These are phyloP conservation scores for Meloidogyne hapla DNA, from an alignment of 1,140 invertebrate genomes.

Conservation along the genomic window DNA sequence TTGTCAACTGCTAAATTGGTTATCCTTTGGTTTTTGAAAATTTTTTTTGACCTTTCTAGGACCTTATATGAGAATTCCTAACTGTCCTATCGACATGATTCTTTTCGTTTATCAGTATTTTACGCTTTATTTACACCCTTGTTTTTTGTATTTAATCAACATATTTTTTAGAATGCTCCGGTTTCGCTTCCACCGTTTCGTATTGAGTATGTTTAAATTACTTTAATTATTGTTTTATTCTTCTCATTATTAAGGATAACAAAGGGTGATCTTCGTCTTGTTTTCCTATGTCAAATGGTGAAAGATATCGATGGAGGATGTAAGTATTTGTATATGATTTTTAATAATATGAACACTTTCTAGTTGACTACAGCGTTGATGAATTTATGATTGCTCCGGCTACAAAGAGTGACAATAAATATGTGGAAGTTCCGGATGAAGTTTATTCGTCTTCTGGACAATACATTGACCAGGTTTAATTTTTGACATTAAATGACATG, in stretches of 20 bases:
- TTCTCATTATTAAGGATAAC: slow-evolving; percentile 40
- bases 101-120: too few species aligned
- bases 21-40: too few species aligned
- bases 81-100: too few species aligned
- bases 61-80: too few species aligned
- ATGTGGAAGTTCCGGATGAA: slow-evolving; percentile 47
- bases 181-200: slow-evolving; percentile 30
- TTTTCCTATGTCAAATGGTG: slow-evolving; percentile 57
- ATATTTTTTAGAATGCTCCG: slow-evolving; percentile 12
- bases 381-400: slow-evolving; percentile 63
- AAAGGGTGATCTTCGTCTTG: slow-evolving; percentile 55
- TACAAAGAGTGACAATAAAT: slow-evolving; percentile 42
- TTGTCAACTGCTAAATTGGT: too few species aligned
- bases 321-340: slow-evolving; percentile 26
- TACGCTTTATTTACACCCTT: too few species aligned
- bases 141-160: not conserved
- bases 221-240: not conserved
- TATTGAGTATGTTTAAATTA: not conserved
- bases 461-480: slow-evolving; percentile 57
- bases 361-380: slow-evolving; percentile 59
- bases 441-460: slow-evolving; percentile 61
- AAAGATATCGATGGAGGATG: slow-evolving; percentile 51
- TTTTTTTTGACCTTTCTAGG: too few species aligned
- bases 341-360: slow-evolving; percentile 16
- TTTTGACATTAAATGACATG: too few species aligned